phyloP scores from a whole-genome alignment of 2,888 invertebrate species.

The Dascillus cervinus region DNA sequence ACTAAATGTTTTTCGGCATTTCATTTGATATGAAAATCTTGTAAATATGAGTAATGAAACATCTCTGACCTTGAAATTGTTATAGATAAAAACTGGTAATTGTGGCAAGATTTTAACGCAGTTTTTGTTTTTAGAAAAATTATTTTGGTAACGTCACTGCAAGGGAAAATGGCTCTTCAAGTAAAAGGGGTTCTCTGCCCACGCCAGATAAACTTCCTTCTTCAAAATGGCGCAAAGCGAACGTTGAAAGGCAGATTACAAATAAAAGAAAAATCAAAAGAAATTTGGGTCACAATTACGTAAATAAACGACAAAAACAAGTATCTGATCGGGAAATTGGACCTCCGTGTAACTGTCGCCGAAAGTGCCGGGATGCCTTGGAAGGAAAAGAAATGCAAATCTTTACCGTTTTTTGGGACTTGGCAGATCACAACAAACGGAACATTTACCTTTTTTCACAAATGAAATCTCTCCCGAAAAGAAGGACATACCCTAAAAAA shows the following conservation, averaged over 20 bases:
- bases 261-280: constrained; percentile 2
- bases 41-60: no score
- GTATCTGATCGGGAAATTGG: constrained; percentile 1
- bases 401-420: constrained; percentile 12
- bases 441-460: constrained; percentile 10
- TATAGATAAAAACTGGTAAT: no score
- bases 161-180: no score
- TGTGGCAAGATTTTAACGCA: no score
- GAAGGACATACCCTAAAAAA: constrained; percentile 3
- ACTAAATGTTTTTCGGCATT: no score
- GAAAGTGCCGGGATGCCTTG: constrained; percentile 8
- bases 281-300: constrained; percentile 4
- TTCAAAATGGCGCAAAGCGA: constrained; percentile 2
- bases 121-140: no score
- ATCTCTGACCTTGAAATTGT: no score
- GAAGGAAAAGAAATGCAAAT: constrained; percentile 7
- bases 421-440: constrained; percentile 8
- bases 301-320: not conserved
- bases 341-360: constrained; percentile 8
- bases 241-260: constrained; percentile 1
- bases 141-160: no score
- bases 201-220: not conserved
- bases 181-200: not conserved
- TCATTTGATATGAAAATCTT: no score
- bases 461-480: constrained; percentile 5